Evolutionary conservation across 2,113 vertebrate genomes (phyloP).

Genomic region (Dicaeum eximium): DNA sequence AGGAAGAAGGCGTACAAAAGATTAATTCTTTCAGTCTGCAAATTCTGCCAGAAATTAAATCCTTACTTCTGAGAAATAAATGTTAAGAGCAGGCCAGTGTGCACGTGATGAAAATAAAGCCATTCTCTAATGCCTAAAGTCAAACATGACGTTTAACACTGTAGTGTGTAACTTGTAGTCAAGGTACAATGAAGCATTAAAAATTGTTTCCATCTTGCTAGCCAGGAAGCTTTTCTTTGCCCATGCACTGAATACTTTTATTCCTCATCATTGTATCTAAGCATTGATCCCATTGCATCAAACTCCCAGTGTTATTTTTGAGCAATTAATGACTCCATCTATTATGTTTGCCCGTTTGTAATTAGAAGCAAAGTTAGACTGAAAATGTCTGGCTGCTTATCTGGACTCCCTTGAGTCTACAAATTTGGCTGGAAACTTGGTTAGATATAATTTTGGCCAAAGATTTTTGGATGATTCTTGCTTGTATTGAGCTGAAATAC

Average conservation of each 20-base stretch:
- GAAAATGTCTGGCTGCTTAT: background rate
- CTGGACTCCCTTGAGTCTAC: background rate
- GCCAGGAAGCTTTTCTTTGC: background rate
- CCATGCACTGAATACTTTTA: background rate
- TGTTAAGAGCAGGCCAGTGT: slow-evolving; percentile 12
- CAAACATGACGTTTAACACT: background rate
- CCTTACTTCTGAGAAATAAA: slow-evolving; percentile 14
- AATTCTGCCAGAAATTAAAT: slow-evolving; percentile 37
- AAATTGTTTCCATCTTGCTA: background rate
- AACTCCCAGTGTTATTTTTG: background rate
- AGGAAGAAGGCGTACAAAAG: background rate
- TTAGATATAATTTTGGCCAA: slow-evolving; percentile 26
- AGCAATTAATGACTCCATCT: background rate
- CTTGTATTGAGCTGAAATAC: background rate
- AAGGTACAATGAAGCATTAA: background rate
- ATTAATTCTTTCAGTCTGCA: background rate
- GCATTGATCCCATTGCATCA: background rate
- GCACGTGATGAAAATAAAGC: background rate
- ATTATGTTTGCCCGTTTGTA: background rate
- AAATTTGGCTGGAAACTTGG: slow-evolving; percentile 22
- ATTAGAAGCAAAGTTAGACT: slow-evolving; percentile 12
- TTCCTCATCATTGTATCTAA: background rate
- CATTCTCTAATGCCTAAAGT: background rate
- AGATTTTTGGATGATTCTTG: background rate
- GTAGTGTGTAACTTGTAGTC: background rate